Evolutionary conservation across 2,797 vertebrate genomes (phyloP), one percentile per base, ranked within the genome.

Genomic region (Melanotaenia maccullochi): DNA sequence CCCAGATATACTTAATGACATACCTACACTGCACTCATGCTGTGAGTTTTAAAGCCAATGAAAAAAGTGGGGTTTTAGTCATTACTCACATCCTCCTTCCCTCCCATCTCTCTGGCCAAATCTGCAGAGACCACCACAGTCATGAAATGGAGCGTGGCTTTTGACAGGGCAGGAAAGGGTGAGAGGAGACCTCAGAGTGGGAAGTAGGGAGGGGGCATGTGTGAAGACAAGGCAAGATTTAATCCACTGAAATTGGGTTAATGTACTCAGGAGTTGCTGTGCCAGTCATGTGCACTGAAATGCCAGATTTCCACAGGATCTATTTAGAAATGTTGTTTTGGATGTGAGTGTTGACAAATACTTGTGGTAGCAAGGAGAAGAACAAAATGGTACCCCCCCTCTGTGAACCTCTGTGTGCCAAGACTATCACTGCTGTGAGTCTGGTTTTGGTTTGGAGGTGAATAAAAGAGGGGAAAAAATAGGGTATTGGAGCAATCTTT

Each of bases 1-100:
- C 81, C 86, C 73, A 90, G 85, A 90, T 85, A 85, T 22, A 14
- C 82, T 81, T 86, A 89, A 92, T 84, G 86, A 87, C 84, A 80
- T 73, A 74, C 64, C 80, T 78, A 85, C 82, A 77, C 75, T 74
- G 71, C 73, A 65, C 79, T 84, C 90, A 79, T 54, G 82, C 90
- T 90, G 84, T 60, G 85, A 87, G 83, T 78, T 87, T 84, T 85
- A 88, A 75, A 82, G 73, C 76, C 70, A 44, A 82, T 2, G 24
- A 80, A 81, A 79, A 90, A 89, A 87, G 83, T 86, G 73, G 63
- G 63, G 63, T 78, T 83, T 83, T 80, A 72, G 78, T 82, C 82
- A 89, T 90, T 76, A 84, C 79, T 87, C 81, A 67, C 64, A 73
- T 78, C 75, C 70, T 89, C 68, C 71, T 86, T 87, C 64, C 20